Evolutionary conservation across 2,797 vertebrate genomes (phyloP).

Genomic region (Triplophysa bombifrons): DNA sequence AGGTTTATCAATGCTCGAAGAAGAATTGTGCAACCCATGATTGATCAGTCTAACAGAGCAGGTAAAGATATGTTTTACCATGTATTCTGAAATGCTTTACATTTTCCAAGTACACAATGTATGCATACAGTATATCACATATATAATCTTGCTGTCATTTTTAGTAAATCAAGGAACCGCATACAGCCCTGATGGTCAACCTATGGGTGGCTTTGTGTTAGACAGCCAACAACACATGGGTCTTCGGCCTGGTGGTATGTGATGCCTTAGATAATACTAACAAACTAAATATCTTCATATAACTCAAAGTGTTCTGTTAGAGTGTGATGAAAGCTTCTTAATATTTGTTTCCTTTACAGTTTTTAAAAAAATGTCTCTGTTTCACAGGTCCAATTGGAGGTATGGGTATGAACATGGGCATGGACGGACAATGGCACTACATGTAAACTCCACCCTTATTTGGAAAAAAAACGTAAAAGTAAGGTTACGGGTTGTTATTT

Average conservation of each 20-base stretch:
- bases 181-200: conserved; percentile 95
- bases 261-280: not conserved
- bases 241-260: conserved; percentile 91
- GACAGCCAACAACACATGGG: conserved; percentile 98
- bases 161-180: conserved; percentile 93
- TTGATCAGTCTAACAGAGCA: conserved; percentile 98
- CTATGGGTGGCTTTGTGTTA: conserved; percentile 94
- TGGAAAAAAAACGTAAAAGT: conserved; percentile 58
- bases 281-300: not conserved
- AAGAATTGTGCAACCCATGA: conserved; percentile 99
- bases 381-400: conserved; percentile 76
- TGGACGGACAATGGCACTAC: conserved; percentile 85
- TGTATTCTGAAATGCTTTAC: not conserved
- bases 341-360: conserved; percentile 46
- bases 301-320: not conserved
- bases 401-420: conserved; percentile 85
- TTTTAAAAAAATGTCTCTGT: not conserved
- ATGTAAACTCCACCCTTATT: conserved; percentile 71
- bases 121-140: not conserved
- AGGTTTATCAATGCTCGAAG: conserved; percentile 98
- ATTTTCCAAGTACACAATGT: not conserved
- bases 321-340: not conserved
- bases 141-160: conserved; percentile 61
- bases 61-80: conserved; percentile 73
- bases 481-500: conserved; percentile 66